Base-by-base conservation (phyloP, 1,140 invertebrate species). In the Diabrotica virgifera region DNA sequence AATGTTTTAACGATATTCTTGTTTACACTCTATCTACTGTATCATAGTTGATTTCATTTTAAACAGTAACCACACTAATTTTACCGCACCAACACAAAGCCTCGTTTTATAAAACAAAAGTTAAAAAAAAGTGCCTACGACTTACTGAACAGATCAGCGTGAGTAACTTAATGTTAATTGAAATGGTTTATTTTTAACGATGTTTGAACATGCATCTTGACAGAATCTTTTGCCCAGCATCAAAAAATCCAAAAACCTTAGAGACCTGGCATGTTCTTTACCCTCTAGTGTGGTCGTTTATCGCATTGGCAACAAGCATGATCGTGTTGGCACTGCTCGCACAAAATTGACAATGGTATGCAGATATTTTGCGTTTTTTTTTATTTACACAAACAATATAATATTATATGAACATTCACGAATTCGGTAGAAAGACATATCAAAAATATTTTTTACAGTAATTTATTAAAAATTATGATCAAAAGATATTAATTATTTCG, bases 281-380 rank as follows among this genome's bases (percentile, higher is more conserved):
- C 67, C 72, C 72, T 69, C 70, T 77, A 71, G 72, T 76, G 61
- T 77, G 76, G 77, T 77, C 77, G 62, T 67, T 78, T 72, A 68
- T 78, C 69, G 77, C 76, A 70, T 75, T 78, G 71, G 76, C 76
- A 70, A 76, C 76, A 70, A 78, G 77, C 76, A 78, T 78, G 77
- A 72, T 77, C 72, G 73, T 78, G 71, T 76, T 78, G 77, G 77
- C 77, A 78, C 76, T 78, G 67, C 76, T 78, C 70, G 74, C 76
- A 74, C 76, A 77, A 69, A 75, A 76, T 66, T 76, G 71, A 75
- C 59, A 64, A 76, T 66, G 77, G 77, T 78, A 78, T 77, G 77
- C 75, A 76, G 71, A 58, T 68, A 67, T 67, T 64, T 71, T 14
- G 52, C 35, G 13, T 37, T 6, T 55, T 63, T 55, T 63, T n/a